Percentiles rank a stretch among this genome's conserved stretches.
These are phyloP conservation scores for Meandrusa payeni DNA, from an alignment of 2,888 invertebrate genomes.

Conservation along the genomic window DNA sequence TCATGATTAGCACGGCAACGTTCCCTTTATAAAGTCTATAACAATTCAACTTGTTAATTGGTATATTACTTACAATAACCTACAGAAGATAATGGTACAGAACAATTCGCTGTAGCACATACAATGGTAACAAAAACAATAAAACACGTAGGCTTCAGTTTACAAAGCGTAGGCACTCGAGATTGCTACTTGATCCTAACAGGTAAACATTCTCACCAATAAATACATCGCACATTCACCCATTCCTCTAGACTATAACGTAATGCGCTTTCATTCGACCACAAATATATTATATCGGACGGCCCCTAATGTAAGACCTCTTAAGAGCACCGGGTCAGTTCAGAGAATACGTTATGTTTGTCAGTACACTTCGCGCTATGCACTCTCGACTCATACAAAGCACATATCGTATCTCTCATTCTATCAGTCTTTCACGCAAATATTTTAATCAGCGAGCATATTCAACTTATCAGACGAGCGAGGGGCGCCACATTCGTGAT, in stretches of 20 bases:
- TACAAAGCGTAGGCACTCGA: slow-evolving; percentile 82
- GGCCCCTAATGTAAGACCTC: slow-evolving; percentile 71
- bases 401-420: slow-evolving; percentile 49
- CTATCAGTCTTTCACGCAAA: slow-evolving; percentile 64
- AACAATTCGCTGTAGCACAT: slow-evolving; percentile 69
- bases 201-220: slow-evolving; percentile 76
- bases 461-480: slow-evolving; percentile 54
- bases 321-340: slow-evolving; percentile 78
- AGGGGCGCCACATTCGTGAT: slow-evolving; percentile 53
- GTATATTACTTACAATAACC: slow-evolving; percentile 72
- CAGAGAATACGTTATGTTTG: slow-evolving; percentile 55
- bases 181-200: slow-evolving; percentile 76
- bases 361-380: slow-evolving; percentile 52
- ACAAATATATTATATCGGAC: slow-evolving; percentile 59
- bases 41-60: slow-evolving; percentile 79
- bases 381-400: slow-evolving; percentile 38
- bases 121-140: slow-evolving; percentile 79
- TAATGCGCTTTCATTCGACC: slow-evolving; percentile 48
- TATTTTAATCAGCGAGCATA: slow-evolving; percentile 52
- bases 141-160: slow-evolving; percentile 75
- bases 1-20: slow-evolving; percentile 40
- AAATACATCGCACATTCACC: slow-evolving; percentile 71
- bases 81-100: slow-evolving; percentile 78
- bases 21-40: slow-evolving; percentile 53
- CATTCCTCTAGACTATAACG: slow-evolving; percentile 41